phyloP scores from a whole-genome alignment of 2,888 invertebrate species.

The Drosophila birchii region DNA sequence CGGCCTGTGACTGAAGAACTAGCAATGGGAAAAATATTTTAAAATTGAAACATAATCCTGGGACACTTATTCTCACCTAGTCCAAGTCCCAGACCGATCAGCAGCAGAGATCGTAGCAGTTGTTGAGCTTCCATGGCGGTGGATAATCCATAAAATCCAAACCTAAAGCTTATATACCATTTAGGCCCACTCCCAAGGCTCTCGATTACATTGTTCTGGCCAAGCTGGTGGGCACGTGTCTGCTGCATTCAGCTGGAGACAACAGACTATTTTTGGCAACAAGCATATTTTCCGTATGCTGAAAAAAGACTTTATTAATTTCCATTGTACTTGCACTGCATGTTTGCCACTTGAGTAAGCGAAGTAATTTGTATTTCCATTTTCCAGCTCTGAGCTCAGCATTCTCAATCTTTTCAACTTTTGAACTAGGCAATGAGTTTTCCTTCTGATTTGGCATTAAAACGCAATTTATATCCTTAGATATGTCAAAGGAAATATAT shows the following conservation, averaged over 20 bases:
- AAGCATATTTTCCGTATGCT: constrained; percentile 11
- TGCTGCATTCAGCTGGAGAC: constrained; percentile 12
- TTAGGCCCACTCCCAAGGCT: not conserved
- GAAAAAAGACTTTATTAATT: constrained; percentile 12
- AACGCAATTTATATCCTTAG: constrained; percentile 56
- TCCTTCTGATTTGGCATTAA: constrained; percentile 18
- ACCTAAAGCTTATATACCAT: constrained; percentile 21
- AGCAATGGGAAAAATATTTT: not conserved
- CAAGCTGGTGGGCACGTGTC: constrained; percentile 11
- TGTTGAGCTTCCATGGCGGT: constrained; percentile 30
- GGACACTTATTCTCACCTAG: constrained; percentile 3
- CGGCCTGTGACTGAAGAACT: constrained; percentile 25
- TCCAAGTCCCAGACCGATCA: constrained; percentile 17
- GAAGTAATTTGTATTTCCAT: constrained; percentile 6
- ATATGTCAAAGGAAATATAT: not conserved
- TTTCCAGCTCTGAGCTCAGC: constrained; percentile 18
- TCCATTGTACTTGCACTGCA: constrained; percentile 11
- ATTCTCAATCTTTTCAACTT: constrained; percentile 37
- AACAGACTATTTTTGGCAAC: constrained; percentile 43
- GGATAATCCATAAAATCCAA: not conserved
- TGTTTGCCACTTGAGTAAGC: constrained; percentile 13
- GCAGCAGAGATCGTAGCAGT: constrained; percentile 14
- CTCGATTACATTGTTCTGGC: constrained; percentile 9
- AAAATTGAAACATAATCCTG: not conserved
- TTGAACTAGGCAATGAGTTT: too few species aligned